phyloP scores from a whole-genome alignment of 30 jellyfish, hydroid and myxozoan genomes.

The Turritopsis rubra region DNA sequence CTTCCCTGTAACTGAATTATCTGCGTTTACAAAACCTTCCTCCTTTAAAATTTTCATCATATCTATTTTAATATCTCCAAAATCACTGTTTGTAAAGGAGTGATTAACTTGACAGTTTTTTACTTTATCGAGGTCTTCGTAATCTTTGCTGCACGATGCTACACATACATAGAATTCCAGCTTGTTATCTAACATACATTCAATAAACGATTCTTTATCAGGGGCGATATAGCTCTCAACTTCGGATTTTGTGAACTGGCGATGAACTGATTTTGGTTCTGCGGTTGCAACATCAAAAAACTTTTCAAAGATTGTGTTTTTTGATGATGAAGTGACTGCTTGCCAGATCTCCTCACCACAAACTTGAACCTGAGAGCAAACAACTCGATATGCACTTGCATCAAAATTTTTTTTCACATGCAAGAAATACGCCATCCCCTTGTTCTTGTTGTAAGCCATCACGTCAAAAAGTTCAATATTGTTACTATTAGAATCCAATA shows the following conservation, averaged over 20 bases:
- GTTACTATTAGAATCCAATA: background rate
- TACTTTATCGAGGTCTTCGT: background rate
- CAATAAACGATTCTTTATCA: background rate
- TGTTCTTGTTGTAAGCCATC: background rate
- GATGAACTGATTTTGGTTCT: background rate
- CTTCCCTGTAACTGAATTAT: background rate
- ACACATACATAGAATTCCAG: background rate
- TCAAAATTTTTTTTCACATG: slow-evolving; percentile 11
- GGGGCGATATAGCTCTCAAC: background rate
- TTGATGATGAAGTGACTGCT: background rate
- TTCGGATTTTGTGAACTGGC: background rate
- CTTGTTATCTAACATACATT: background rate
- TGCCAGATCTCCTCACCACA: slow-evolving; percentile 3
- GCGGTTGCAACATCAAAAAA: background rate
- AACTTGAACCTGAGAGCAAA: slow-evolving; percentile 1
- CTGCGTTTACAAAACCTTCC: background rate
- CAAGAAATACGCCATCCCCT: background rate
- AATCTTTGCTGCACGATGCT: background rate
- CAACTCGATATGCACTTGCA: background rate
- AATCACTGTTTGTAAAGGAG: background rate
- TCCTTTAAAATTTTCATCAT: background rate
- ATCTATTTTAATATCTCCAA: background rate
- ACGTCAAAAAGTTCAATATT: slow-evolving; percentile 15
- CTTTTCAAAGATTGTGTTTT: background rate
- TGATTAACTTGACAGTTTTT: background rate